Percentiles rank a stretch among this genome's conserved stretches.
These are phyloP conservation scores for Cariama cristata DNA, from an alignment of 2,113 vertebrate species.

Conservation along the genomic window DNA sequence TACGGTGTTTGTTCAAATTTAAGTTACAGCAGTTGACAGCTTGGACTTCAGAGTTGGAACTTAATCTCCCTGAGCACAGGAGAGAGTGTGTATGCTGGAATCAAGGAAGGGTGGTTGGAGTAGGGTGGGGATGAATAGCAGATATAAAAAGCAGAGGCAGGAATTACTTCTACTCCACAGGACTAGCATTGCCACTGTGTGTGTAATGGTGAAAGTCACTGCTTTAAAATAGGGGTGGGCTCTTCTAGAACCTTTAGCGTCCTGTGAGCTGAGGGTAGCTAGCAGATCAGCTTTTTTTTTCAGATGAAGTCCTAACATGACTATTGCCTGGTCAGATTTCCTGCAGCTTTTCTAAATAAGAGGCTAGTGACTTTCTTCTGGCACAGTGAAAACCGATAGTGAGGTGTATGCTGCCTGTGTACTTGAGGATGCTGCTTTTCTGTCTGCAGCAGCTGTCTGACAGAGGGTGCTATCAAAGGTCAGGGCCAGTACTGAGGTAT, in stretches of 20 bases:
- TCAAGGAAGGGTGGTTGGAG: background rate
- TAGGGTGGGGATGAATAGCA: background rate
- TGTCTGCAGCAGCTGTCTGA: background rate
- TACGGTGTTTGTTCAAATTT: background rate
- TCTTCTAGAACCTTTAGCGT: background rate
- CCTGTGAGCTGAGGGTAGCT: background rate
- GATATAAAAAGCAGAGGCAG: constrained; percentile 27
- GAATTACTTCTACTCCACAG: background rate
- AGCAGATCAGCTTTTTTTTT: background rate
- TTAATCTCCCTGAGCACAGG: background rate
- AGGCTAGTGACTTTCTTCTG: background rate
- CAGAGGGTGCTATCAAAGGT: background rate
- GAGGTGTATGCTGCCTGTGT: background rate
- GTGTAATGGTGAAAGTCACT: background rate
- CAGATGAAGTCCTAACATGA: background rate
- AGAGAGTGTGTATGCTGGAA: background rate
- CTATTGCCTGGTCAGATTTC: background rate
- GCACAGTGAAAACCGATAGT: background rate
- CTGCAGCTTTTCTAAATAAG: background rate
- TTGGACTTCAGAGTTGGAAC: background rate
- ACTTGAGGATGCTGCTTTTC: background rate
- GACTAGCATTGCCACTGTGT: background rate
- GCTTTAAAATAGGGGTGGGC: background rate
- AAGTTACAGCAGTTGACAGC: background rate
- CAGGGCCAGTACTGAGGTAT: background rate